phyloP scores from a whole-genome alignment of 2,113 vertebrate species.

The Cariama cristata region DNA sequence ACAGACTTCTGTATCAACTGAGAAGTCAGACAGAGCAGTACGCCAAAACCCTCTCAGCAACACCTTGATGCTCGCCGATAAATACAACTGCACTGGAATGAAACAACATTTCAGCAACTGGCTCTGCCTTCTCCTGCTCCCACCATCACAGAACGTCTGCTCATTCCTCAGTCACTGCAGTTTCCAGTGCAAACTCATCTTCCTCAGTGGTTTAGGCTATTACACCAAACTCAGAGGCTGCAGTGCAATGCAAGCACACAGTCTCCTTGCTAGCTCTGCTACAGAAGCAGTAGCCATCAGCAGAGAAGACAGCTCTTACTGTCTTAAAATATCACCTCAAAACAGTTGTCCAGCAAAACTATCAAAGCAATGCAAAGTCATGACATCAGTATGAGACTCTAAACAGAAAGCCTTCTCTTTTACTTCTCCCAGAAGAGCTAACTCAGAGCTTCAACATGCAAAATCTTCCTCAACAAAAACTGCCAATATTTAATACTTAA shows the following conservation, averaged over 20 bases:
- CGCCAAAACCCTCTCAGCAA: background rate
- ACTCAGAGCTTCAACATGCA: background rate
- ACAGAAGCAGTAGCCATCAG: background rate
- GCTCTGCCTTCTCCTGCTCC: background rate
- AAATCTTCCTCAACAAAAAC: background rate
- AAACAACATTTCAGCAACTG: background rate
- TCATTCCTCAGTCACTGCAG: background rate
- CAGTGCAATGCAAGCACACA: background rate
- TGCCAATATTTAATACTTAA: background rate
- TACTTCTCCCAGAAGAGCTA: background rate
- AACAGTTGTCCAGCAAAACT: background rate
- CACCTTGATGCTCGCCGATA: background rate
- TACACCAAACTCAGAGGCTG: background rate
- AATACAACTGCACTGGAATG: background rate
- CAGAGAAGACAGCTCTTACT: background rate
- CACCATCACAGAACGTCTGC: background rate
- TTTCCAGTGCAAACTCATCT: background rate
- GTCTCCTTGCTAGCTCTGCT: background rate
- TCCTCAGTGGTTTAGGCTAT: background rate
- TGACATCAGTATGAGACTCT: background rate
- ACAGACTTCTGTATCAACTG: background rate
- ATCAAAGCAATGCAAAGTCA: background rate
- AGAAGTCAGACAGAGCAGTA: background rate
- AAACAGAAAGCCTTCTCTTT: background rate
- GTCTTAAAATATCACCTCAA: background rate